Base-by-base conservation (phyloP, 2,797 vertebrate genomes). In the Lutjanus argentimaculatus region DNA sequence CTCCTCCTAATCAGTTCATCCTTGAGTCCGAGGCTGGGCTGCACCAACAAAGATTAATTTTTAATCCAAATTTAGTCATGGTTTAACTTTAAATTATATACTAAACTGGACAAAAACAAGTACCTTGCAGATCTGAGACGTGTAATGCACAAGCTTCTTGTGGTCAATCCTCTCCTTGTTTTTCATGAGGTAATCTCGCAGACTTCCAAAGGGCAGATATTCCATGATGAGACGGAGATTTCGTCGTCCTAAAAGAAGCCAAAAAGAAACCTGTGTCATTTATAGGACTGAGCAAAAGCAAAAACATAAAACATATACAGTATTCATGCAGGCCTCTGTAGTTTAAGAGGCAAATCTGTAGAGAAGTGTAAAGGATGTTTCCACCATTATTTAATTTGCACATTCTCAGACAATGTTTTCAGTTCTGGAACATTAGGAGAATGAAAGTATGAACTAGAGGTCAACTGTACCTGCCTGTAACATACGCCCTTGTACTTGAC, bases 401-500 rank as follows among this genome's bases (percentile, higher is more conserved):
- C n/a, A n/a, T n/a, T n/a, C n/a, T n/a, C n/a, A n/a, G n/a, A n/a
- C n/a, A n/a, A n/a, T n/a, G 45, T 17, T 49, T 55, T 42, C 21
- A 15, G 13, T 13, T 64, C 10, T 21, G 42, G 2, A 25, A 40
- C 10, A 25, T 55, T 11, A 42, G 3, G 10, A 25, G 57, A 30
- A 42, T 7, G 8, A 71, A 19, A 16, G 3, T 42, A 14, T 15
- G 1, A 25, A 69, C 8, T 3, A 2, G 11, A 56, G 5, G 4
- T 46, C 5, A 65, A 4, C 45, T 14, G 19, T 81, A 99, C 98
- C 98, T 90, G 97, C 97, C 97, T 99, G 93, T 99, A 99, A 92
- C 98, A 99, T 10, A 99, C 98, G 46, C 98, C 98, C 91, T 99
- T 99, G 91, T 99, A 99, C 83, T 97, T 97, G 80, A 99, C 98